Percentiles rank a stretch among this genome's conserved stretches.
These are phyloP conservation scores for Delphinus delphis DNA, from an alignment of 2,113 vertebrate genomes.

Conservation along the genomic window DNA sequence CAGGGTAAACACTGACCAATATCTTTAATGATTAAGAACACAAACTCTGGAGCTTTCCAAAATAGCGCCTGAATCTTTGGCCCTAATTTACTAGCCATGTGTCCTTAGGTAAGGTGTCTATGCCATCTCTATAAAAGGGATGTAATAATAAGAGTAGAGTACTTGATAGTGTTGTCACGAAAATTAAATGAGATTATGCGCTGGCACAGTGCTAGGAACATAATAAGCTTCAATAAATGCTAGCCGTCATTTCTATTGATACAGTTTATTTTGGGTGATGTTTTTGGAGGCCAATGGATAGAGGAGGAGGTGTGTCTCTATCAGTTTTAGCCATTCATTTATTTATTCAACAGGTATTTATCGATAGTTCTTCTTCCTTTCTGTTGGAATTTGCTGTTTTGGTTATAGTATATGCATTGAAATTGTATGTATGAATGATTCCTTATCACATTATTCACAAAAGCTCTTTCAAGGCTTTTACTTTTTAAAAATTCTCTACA, in stretches of 20 bases:
- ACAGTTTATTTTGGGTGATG: neutral
- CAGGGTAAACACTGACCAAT: neutral
- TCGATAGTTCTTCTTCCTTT: constrained; percentile 14
- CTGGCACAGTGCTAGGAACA: neutral
- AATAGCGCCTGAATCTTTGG: neutral
- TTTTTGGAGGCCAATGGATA: neutral
- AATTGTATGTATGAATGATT: neutral
- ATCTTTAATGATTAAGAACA: no score
- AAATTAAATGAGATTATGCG: neutral
- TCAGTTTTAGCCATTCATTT: neutral
- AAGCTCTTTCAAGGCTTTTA: neutral
- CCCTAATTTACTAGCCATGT: neutral
- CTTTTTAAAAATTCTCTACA: neutral
- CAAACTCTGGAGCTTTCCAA: neutral
- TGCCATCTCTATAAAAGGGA: neutral
- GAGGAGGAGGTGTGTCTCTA: neutral
- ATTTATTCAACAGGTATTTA: neutral
- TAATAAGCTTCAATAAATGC: neutral
- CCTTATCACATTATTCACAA: neutral
- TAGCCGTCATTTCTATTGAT: neutral
- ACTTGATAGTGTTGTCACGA: neutral
- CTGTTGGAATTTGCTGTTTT: constrained; percentile 13
- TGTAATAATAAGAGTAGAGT: neutral
- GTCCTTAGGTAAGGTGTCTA: neutral
- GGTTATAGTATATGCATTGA: neutral